phyloP scores from a whole-genome alignment of 2,888 invertebrate species.

The Drosophila mulleri region DNA sequence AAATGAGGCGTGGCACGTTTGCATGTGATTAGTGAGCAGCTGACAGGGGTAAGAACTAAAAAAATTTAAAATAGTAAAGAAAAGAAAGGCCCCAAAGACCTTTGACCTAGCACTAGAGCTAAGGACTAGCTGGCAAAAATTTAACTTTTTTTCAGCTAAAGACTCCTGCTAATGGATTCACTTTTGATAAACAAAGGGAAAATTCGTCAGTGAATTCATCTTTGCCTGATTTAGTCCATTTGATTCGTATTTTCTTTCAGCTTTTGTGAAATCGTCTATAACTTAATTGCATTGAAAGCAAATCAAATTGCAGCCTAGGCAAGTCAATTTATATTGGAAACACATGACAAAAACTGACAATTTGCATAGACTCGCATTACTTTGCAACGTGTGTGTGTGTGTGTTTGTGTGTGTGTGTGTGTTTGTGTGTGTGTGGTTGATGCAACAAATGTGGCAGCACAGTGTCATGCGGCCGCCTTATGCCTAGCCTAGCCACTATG shows the following conservation, averaged over 20 bases:
- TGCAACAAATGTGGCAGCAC: background rate
- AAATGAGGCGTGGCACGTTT: slow-evolving; percentile 2
- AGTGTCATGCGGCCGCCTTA: too few relatives aligned
- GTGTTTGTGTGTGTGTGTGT: too few relatives aligned
- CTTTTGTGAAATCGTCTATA: background rate
- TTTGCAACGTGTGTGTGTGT: background rate
- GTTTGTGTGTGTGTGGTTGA: background rate
- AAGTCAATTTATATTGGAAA: background rate
- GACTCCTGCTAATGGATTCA: background rate
- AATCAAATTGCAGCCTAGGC: background rate
- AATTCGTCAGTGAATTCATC: background rate
- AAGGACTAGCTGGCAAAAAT: too few relatives aligned
- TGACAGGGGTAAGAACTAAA: background rate
- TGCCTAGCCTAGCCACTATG: too few relatives aligned
- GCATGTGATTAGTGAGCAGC: slow-evolving; percentile 13
- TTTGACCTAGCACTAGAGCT: background rate
- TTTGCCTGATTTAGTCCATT: background rate
- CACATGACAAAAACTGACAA: background rate
- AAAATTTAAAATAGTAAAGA: background rate
- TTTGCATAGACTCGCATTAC: background rate
- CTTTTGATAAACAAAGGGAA: background rate
- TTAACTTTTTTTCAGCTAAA: too few relatives aligned
- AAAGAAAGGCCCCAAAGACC: background rate
- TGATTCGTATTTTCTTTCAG: background rate
- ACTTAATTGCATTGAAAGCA: background rate